Percentiles rank a stretch among this genome's conserved stretches.
Conservation (phyloP, 2,797 vertebrate genomes). For the Pangasius sanitwongsei region DNA sequence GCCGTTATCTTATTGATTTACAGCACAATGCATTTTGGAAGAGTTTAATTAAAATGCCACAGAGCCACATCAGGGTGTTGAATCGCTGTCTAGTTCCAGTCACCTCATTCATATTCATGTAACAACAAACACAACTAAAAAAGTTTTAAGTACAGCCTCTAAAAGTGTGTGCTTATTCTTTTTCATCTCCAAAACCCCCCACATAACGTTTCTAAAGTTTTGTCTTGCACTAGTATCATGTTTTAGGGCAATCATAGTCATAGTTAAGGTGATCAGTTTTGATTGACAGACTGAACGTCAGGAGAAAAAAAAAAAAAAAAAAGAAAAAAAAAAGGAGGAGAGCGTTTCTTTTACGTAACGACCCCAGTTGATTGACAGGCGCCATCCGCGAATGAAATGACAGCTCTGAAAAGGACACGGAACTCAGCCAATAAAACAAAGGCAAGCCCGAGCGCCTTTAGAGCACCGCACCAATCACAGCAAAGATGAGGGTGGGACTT, state of each 20-base stretch:
- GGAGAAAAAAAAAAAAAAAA: no score
- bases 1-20: conserved; percentile 22
- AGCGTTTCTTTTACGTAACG: conserved; percentile 47
- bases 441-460: conserved; percentile 49
- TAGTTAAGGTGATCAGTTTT: not conserved
- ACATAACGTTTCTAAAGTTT: not conserved
- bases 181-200: not conserved
- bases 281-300: not conserved
- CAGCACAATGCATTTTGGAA: conserved; percentile 3
- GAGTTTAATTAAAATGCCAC: conserved; percentile 35
- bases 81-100: not conserved
- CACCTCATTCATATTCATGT: not conserved
- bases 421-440: conserved; percentile 31
- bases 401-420: conserved; percentile 36
- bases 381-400: conserved; percentile 68
- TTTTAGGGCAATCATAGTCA: not conserved
- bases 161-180: not conserved
- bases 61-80: not conserved
- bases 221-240: no score
- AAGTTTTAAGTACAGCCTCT: not conserved
- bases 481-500: conserved; percentile 73
- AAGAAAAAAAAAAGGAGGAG: not conserved
- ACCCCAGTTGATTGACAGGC: conserved; percentile 64
- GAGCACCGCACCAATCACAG: conserved; percentile 64
- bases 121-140: not conserved